Evolutionary conservation across 2,797 vertebrate species (phyloP), one percentile per base, ranked within the genome.

Genomic region (Masticophis lateralis): DNA sequence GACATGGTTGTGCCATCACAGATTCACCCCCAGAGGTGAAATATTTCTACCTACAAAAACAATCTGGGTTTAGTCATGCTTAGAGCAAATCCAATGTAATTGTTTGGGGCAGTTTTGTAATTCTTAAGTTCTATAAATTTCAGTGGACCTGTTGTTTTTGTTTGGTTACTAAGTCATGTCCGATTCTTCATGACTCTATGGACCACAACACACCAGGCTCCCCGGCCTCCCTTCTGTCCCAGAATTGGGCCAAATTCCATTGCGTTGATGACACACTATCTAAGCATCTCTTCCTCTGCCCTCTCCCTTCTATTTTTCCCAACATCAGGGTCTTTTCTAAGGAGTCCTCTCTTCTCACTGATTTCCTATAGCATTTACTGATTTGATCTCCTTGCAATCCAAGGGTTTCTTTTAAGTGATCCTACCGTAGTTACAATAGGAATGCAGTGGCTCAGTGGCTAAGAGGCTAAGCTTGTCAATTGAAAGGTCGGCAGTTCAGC

Each of bases 361-460:
- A 12, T 28, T 63, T 63, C 27, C 61, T 63, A 25, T 13, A 66
- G 63, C 28, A 66, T n/a, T 66, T 12, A 66, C 27, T n/a, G 63
- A 66, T 66, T 66, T 66, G 28, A n/a, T 66, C 63, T 66, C 61
- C 28, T 66, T 66, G 28, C 28, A n/a, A 4, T n/a, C 63, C 69
- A 37, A 37, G 32, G 16, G 32, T 37, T 74, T 74, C 69, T 74
- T 74, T 37, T 74, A 32, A 37, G 69, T 37, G 16, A 37, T 20
- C 69, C 32, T 32, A 32, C n/a, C 14, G n/a, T 69, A 37, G 66
- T 32, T 18, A 47, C 47, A 47, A 47, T 5, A 47, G 47, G 47
- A 5, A 47, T 0, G 47, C 0, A 0, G 47, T 47, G 1, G 47
- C 5, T 47, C 5, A 47, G 47, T 47, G 47, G 47, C 1, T 47